Percentiles rank a stretch among this genome's conserved stretches.
These are phyloP conservation scores for Unio delphinus DNA, from an alignment of 2,888 invertebrate species.

Conservation along the genomic window DNA sequence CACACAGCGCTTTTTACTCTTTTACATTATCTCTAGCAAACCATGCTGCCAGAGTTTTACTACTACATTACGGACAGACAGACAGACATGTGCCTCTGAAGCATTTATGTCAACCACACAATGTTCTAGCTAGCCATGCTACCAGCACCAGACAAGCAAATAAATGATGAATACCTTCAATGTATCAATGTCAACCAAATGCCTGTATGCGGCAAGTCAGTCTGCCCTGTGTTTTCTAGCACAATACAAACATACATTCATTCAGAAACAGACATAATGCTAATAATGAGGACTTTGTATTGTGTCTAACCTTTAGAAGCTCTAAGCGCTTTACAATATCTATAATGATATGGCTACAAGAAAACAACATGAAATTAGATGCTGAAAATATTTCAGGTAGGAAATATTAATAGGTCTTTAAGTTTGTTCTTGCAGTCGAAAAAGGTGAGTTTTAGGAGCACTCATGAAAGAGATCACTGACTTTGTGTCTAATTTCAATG, in stretches of 20 bases:
- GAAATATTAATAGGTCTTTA: too few relatives aligned
- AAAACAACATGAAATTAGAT: too few relatives aligned
- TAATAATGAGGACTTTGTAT: too few relatives aligned
- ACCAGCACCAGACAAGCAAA: neutral
- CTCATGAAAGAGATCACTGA: too few relatives aligned
- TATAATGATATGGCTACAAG: too few relatives aligned
- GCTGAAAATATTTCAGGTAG: too few relatives aligned
- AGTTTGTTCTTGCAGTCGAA: too few relatives aligned
- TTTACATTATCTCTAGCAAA: constrained; percentile 74
- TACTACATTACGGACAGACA: constrained; percentile 70
- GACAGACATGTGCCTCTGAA: constrained; percentile 75
- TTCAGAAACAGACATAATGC: neutral
- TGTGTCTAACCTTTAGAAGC: too few relatives aligned
- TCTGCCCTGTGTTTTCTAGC: constrained; percentile 79
- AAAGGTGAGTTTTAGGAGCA: too few relatives aligned
- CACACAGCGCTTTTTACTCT: constrained; percentile 66
- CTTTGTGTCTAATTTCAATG: too few relatives aligned
- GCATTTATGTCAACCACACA: constrained; percentile 97
- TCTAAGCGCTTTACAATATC: too few relatives aligned
- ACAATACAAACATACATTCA: constrained; percentile 47
- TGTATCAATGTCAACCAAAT: constrained; percentile 96
- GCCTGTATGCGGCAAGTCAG: constrained; percentile 88
- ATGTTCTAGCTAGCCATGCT: constrained; percentile 74
- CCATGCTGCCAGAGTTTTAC: constrained; percentile 84
- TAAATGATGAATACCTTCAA: constrained; percentile 75